Evolutionary conservation across 2,797 vertebrate genomes (phyloP).

Genomic region (Halcyon badia): DNA sequence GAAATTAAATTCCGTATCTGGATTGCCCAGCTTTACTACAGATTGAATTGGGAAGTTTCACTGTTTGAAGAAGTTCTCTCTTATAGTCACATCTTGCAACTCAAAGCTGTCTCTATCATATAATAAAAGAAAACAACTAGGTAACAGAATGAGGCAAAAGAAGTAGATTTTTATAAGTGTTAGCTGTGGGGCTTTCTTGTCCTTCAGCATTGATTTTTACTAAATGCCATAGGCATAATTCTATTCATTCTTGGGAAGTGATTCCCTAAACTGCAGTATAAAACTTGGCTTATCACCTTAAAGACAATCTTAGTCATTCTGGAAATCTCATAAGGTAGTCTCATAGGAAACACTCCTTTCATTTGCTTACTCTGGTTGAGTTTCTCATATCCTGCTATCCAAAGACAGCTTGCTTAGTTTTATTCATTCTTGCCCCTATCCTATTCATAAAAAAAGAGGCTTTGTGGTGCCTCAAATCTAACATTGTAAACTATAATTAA

Average conservation of each 20-base stretch:
- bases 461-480: not conserved
- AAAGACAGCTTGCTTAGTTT: not conserved
- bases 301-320: constrained; percentile 36
- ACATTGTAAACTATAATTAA: not conserved
- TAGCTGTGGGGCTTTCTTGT: constrained; percentile 48
- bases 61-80: constrained; percentile 38
- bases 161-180: constrained; percentile 34
- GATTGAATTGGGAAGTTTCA: constrained; percentile 27
- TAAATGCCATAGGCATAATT: constrained; percentile 44
- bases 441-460: not conserved
- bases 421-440: not conserved
- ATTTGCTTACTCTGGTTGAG: constrained; percentile 1
- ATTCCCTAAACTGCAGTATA: constrained; percentile 52
- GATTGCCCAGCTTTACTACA: not conserved
- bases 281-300: constrained; percentile 61
- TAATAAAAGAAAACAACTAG: constrained; percentile 43
- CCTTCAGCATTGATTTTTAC: constrained; percentile 66
- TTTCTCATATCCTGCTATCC: not conserved
- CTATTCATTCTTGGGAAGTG: constrained; percentile 56
- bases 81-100: constrained; percentile 29
- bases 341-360: constrained; percentile 36
- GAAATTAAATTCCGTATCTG: not conserved
- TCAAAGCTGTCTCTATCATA: constrained; percentile 22
- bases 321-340: constrained; percentile 19
- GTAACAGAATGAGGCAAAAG: constrained; percentile 39